These are phyloP conservation scores for Semaprochilodus insignis DNA, from an alignment of 2,797 vertebrate species.

Conservation along the genomic window DNA sequence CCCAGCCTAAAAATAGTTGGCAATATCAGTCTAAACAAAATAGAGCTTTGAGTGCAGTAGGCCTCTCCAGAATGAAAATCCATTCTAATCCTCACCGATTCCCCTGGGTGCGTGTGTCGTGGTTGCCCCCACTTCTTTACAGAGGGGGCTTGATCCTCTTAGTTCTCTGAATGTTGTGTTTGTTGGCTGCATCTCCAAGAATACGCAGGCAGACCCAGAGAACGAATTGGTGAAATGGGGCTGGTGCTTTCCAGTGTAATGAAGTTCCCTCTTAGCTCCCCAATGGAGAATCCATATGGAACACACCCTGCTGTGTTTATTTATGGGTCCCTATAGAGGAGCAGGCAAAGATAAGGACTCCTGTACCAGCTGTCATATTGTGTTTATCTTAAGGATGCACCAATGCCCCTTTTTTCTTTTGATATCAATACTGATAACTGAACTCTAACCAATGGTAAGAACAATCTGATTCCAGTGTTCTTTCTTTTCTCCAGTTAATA, in stretches of 20 bases:
- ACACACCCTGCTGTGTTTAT: not conserved
- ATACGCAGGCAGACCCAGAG: slow-evolving; percentile 31
- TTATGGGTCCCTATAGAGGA: not conserved
- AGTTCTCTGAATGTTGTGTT: slow-evolving; percentile 42
- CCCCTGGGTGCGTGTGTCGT: slow-evolving; percentile 47
- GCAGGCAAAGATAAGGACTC: not conserved
- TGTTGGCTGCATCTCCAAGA: slow-evolving; percentile 47
- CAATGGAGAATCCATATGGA: slow-evolving; percentile 29
- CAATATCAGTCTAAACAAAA: slow-evolving; percentile 41
- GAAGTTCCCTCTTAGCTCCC: slow-evolving; percentile 26
- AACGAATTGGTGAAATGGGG: slow-evolving; percentile 37
- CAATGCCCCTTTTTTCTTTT: too few relatives aligned
- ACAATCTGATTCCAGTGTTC: too few relatives aligned
- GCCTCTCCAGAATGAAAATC: slow-evolving; percentile 46
- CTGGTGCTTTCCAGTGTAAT: slow-evolving; percentile 8
- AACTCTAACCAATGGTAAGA: too few relatives aligned
- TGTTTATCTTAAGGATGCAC: too few relatives aligned
- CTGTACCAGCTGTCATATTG: not conserved
- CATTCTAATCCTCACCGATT: slow-evolving; percentile 52
- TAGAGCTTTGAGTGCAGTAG: slow-evolving; percentile 35
- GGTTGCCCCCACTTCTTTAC: slow-evolving; percentile 40
- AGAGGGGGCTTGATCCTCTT: slow-evolving; percentile 55
- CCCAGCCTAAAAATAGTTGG: slow-evolving; percentile 5
- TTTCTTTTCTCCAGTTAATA: too few relatives aligned
- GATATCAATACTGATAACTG: too few relatives aligned